A percentile compares a stretch with the other conserved stretches of the same genome.
These are phyloP conservation scores for Trochalopteron elliotii DNA, from an alignment of 2,113 vertebrate genomes.

Conservation along the genomic window DNA sequence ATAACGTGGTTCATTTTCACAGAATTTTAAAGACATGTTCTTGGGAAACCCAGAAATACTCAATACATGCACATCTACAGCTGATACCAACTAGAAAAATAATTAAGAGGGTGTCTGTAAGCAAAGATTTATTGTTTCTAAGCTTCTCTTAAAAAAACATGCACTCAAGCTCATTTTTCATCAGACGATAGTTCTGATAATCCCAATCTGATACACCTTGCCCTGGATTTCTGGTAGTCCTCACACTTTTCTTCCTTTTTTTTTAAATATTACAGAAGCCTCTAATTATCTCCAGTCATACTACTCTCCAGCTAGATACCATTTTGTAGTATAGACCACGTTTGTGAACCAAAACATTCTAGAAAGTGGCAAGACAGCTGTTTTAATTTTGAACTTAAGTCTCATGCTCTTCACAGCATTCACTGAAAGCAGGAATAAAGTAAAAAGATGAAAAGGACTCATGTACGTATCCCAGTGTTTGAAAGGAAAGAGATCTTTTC, in stretches of 20 bases:
- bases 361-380: background rate
- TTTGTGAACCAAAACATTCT: background rate
- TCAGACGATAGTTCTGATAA: background rate
- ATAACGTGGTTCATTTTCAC: background rate
- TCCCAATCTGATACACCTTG: background rate
- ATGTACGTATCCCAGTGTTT: background rate
- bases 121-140: background rate
- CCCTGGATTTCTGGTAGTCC: background rate
- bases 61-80: background rate
- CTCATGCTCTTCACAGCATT: background rate
- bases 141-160: background rate
- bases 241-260: background rate
- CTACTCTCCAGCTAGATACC: background rate
- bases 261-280: background rate
- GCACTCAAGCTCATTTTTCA: background rate
- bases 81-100: background rate
- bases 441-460: background rate
- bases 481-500: background rate
- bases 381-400: background rate
- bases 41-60: background rate
- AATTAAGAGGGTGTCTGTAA: background rate
- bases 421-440: background rate
- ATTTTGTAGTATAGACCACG: background rate
- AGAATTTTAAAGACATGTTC: background rate
- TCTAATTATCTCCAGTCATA: background rate